A percentile compares a stretch with the other conserved stretches of the same genome.
phyloP scores from a whole-genome alignment of 2,797 vertebrate genomes.

The Jordanella pulchra region DNA sequence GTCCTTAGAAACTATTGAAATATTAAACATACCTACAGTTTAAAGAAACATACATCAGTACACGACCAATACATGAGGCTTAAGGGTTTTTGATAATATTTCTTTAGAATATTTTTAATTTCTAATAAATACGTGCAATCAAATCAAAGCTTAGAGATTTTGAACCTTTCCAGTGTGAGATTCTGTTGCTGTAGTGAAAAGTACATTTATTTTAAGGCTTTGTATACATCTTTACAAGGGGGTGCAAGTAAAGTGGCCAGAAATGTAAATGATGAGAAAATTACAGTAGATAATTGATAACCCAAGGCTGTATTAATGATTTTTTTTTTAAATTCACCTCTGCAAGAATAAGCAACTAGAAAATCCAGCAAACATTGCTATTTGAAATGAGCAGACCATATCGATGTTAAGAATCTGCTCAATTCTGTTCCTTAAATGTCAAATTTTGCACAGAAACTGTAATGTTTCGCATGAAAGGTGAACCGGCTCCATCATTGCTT shows the following conservation, averaged over 20 bases:
- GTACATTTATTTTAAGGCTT: slow-evolving; percentile 1
- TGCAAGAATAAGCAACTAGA: background rate
- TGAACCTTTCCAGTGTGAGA: background rate
- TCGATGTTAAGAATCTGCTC: background rate
- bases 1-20: too few species aligned
- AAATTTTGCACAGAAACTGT: background rate
- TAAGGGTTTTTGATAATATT: background rate
- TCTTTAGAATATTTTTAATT: background rate
- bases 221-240: background rate
- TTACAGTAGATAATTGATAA: background rate
- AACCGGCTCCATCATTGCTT: slow-evolving; percentile 44
- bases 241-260: background rate
- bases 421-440: background rate
- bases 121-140: background rate
- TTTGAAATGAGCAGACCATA: background rate
- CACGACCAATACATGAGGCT: background rate
- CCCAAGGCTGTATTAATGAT: background rate
- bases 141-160: background rate
- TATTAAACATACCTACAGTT: too few species aligned
- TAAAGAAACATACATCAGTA: background rate
- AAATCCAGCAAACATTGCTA: background rate
- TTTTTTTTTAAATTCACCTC: too few species aligned
- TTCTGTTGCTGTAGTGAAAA: background rate
- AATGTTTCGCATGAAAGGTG: background rate
- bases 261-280: background rate